Conservation (phyloP, 2,888 invertebrate species). For the Drosophila kokeensis region DNA sequence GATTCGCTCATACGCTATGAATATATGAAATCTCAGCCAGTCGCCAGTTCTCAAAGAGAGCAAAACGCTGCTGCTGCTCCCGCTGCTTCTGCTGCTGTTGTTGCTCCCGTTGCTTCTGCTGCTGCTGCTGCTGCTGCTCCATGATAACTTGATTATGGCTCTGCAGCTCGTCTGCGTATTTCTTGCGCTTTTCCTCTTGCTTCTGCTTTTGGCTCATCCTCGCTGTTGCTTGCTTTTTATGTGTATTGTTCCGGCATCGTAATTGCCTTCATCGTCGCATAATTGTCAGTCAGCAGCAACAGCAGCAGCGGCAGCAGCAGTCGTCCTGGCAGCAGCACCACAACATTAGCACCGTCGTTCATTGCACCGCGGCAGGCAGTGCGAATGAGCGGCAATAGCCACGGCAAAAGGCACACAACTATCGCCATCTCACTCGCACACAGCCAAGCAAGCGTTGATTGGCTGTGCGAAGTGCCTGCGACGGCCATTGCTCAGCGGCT, state of each 20-base stretch:
- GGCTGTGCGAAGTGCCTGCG: constrained; percentile 65
- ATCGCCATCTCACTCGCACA: constrained; percentile 46
- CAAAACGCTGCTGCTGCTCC: neutral
- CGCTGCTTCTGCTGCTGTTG: neutral
- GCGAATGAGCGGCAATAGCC: constrained; percentile 23
- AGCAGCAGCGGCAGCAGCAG: constrained; percentile 21
- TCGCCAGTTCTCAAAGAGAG: constrained; percentile 26
- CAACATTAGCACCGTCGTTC: constrained; percentile 65
- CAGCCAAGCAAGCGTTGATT: constrained; percentile 54
- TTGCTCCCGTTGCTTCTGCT: neutral
- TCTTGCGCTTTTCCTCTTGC: constrained; percentile 49
- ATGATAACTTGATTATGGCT: constrained; percentile 71
- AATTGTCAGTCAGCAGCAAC: constrained; percentile 66
- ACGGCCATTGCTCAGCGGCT: constrained; percentile 69
- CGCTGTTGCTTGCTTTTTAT: constrained; percentile 45
- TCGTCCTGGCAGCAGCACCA: constrained; percentile 43
- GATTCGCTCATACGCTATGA: constrained; percentile 85
- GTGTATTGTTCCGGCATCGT: constrained; percentile 80
- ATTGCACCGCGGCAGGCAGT: constrained; percentile 55
- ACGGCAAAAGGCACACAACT: constrained; percentile 1
- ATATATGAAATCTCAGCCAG: constrained; percentile 77
- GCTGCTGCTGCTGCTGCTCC: constrained; percentile 52
- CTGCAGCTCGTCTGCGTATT: constrained; percentile 30
- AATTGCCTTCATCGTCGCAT: constrained; percentile 84
- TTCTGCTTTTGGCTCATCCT: constrained; percentile 41